Percentiles rank a stretch among this genome's conserved stretches.
These are phyloP conservation scores for Lingula anatina DNA, from an alignment of 2,888 invertebrate species.

Conservation along the genomic window DNA sequence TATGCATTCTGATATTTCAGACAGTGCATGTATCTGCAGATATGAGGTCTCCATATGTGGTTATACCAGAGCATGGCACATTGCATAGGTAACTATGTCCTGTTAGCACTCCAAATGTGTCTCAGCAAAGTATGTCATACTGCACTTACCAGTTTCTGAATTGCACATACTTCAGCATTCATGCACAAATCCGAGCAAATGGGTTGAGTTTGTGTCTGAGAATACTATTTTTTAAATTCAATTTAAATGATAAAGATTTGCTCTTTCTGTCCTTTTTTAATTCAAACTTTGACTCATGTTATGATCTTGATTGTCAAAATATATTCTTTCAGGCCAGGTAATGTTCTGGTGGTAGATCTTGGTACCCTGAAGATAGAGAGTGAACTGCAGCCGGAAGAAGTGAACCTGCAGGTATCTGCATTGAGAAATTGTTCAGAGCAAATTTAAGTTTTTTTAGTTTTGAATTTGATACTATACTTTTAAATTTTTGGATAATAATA, in stretches of 20 bases:
- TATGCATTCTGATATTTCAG: slow-evolving; percentile 38
- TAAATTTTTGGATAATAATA: too few relatives aligned
- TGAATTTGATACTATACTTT: too few relatives aligned
- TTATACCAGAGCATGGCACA: slow-evolving; percentile 71
- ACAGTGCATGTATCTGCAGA: slow-evolving; percentile 69
- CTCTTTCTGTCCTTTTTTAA: neutral
- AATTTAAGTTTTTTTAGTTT: neutral
- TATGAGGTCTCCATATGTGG: slow-evolving; percentile 69
- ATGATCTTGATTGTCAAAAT: neutral
- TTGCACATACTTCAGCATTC: too few relatives aligned
- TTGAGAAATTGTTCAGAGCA: too few relatives aligned
- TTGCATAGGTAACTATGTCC: slow-evolving; percentile 51
- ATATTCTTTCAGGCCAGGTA: slow-evolving; percentile 57
- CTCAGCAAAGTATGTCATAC: too few relatives aligned
- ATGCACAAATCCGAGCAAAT: too few relatives aligned
- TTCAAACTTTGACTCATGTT: neutral
- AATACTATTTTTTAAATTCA: neutral
- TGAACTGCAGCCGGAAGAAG: slow-evolving; percentile 68
- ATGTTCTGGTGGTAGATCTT: slow-evolving; percentile 68
- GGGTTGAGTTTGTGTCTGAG: neutral
- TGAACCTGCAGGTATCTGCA: slow-evolving; percentile 62
- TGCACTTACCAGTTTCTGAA: too few relatives aligned
- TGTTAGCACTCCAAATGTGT: too few relatives aligned
- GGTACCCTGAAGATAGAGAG: slow-evolving; percentile 67
- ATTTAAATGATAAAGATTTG: neutral